Evolutionary conservation across 1,140 invertebrate genomes (phyloP).

Genomic region (Neelides sp.): DNA sequence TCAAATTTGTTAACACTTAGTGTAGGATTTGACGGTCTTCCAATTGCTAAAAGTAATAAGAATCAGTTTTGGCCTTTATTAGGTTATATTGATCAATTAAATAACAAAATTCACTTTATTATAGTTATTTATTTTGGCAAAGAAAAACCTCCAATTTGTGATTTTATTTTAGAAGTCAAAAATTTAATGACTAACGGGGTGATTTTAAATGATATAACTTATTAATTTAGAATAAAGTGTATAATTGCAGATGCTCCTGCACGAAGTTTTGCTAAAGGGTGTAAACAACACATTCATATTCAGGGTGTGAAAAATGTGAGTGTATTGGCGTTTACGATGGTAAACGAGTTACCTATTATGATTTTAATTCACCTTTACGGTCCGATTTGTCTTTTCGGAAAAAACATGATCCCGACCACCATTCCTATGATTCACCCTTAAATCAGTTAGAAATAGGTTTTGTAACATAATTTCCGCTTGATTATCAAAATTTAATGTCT

Average conservation of each 20-base stretch:
- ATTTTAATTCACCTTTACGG: too few species aligned
- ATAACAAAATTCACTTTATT: neutral
- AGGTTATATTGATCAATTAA: neutral
- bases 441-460: too few species aligned
- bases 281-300: conserved; percentile 5
- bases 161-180: neutral
- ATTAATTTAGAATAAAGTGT: neutral
- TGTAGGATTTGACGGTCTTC: conserved; percentile 6
- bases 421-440: too few species aligned
- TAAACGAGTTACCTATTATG: too few species aligned
- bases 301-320: neutral
- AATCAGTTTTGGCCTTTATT: too few species aligned
- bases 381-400: too few species aligned
- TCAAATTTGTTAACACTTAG: neutral
- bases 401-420: too few species aligned
- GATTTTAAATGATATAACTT: neutral
- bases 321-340: too few species aligned
- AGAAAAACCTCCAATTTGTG: neutral
- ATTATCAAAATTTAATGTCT: neutral
- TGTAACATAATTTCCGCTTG: neutral
- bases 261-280: neutral
- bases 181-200: neutral
- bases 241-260: conserved; percentile 7
- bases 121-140: neutral
- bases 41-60: conserved; percentile 1